Evolutionary conservation across 2,888 invertebrate genomes (phyloP), one percentile per base, ranked within the genome.

Genomic region (Trichogramma dendrolimi): DNA sequence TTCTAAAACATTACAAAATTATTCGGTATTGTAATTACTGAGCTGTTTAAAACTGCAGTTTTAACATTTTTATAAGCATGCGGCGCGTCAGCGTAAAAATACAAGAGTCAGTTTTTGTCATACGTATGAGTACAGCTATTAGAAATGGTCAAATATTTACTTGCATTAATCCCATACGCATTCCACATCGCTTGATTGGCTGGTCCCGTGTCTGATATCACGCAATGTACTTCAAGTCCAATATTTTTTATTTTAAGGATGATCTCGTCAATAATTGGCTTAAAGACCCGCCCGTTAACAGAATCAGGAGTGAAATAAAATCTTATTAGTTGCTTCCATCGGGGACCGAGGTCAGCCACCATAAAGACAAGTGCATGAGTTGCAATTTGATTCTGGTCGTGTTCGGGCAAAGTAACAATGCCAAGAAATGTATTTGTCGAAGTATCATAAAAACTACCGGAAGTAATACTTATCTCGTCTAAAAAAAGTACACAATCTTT

Each of bases 321-420:
- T 6, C 68, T 71, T 7, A 73, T 67, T 6, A 61, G 60, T 55
- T 73, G 71, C 47, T 73, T 73, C 71, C 71, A 73, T 10, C 70
- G 47, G 11, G 59, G 61, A 10, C 52, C 64, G 7, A 72, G 62
- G 27, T 71, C 73, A 40, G 62, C 71, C 41, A 74, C 50, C 69
- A 73, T 70, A 49, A 73, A 66, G 41, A 72, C 70, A 49, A 72
- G 61, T 6, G 61, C 71, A 67, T 71, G 70, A 41, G 66, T 69
- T 6, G 72, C 70, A 43, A 58, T 43, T 7, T 62, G 67, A 14
- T 48, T 54, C 7, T 27, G 27, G 2, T 54, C 43, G 46, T 62
- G 52, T 43, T 53, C 41, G 5, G 63, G 62, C 4, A 64, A 57
- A 6, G 64, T 64, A 5, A 59, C 59, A 7, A 46, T 39, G 4